Base-by-base conservation (phyloP, 1,140 invertebrate species). In the Drosophila sucinea region DNA sequence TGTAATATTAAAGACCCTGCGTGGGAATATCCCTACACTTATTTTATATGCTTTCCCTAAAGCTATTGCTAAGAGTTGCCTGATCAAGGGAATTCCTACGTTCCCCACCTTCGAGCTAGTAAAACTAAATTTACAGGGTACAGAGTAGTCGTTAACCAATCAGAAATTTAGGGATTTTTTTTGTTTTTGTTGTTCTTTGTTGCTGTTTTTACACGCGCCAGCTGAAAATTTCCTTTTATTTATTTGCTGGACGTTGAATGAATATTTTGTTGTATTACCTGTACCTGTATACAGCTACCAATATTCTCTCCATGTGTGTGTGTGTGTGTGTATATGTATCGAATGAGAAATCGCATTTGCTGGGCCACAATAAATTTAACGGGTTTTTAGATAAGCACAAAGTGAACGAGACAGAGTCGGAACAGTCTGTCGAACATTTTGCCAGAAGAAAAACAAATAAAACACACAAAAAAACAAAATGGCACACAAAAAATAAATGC, bases 361-460 rank as follows among this genome's bases (percentile, higher is more conserved):
- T 51, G 44, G 23, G 44, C 44, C 81, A 75, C 80, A 81, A 76
- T 85, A 85, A 85, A 85, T 85, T 86, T 86, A 78, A 85, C 65
- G 70, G 82, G 74, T 78, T 70, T 76, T 86, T 86, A 85, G 81
- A 85, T 85, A 85, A 85, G 78, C 78, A 60, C 82, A 61, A 74
- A 65, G 57, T 57, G 67, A 33, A 33, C 44, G 70, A 67, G 40
- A 73, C 47, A 79, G 44, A 65, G n/a, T 51, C 35, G 44, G 10
- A 51, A 51, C 44, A 51, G 44, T 58, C 30, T 58, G 30, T 23
- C 56, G 32, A 58, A 58, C 56, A 51, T 51, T 51, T 51, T 51
- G 44, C 56, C 7, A 8, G 17, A 69, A 51, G 47, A 47, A 30
- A 51, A 41, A 54, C 40, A 38, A 27, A 29, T 40, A 57, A n/a